Base-by-base conservation (phyloP, 2,113 vertebrate species). In the Helogale parvula region DNA sequence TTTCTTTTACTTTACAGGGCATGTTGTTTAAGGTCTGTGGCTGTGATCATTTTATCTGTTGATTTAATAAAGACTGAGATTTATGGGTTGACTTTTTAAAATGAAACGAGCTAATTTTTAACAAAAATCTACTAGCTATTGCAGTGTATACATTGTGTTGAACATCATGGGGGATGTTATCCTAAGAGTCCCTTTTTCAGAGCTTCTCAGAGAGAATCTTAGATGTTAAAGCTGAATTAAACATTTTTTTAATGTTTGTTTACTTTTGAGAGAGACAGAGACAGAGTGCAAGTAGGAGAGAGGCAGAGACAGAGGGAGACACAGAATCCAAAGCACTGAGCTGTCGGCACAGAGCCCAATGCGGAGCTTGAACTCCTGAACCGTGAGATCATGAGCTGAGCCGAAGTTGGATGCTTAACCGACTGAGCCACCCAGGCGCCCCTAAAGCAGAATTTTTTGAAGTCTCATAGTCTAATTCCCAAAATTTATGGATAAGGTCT, bases 31-130 rank as follows among this genome's bases (percentile, higher is more conserved):
- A 71, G 69, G 17, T 7, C 23, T 16, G 14, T 57, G n/a, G 92
- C 9, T 88, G 10, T 95, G 68, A 90, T 86, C 31, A 90, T 31
- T 91, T 80, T 45, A 94, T 88, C 88, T 81, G 31, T 60, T 81
- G 57, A 29, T 88, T 94, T 85, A 95, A 90, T 96, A 88, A 88
- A 95, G 85, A 71, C 50, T 88, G 27, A 94, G 93, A 89, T 29
- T 81, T 87, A 33, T 9, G 41, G 21, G 13, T 31, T 93, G 47
- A 27, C 52, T 81, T 45, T 47, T 4, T 35, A 80, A 88, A 92
- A 79, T 79, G 29, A 85, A 94, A 63, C 5, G 23, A 90, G 38
- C 19, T 31, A 72, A 50, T 86, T 93, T 97, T 90, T n/a, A 85
- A 80, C 71, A 94, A 88, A 60, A 94, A 72, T 7, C 60, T 90